Base-by-base conservation (phyloP, 1,140 invertebrate species). In the Dendrolimus kikuchii region DNA sequence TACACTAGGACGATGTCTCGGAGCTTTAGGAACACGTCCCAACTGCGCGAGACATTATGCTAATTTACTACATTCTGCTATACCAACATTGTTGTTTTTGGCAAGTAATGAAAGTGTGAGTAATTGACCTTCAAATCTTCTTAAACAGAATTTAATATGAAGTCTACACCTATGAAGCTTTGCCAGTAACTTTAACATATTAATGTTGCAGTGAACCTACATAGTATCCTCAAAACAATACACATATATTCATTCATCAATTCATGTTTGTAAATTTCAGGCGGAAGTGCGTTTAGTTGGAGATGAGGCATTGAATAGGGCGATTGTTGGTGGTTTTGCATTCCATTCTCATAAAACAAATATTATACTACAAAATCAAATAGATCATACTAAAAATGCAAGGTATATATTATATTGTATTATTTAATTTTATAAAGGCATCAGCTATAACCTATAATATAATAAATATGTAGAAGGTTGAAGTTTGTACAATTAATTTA, bases 101-200 rank as follows among this genome's bases (percentile, higher is more conserved):
- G 84, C 83, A 8, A 87, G 83, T 50, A 78, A 88, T 60, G 74
- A 84, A 46, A 87, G 81, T 68, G 86, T 88, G 64, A 85, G 84
- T 86, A 46, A 65, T 38, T 23, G 23, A 23, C 23, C 23, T 23
- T 23, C 23, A 23, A 23, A 23, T 23, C 23, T 63, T n/a, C 42
- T 63, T 58, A 38, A 50, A 53, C 41, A 38, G 23, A 23, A 23
- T 23, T 23, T 23, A 23, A 23, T 23, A 23, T 23, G 3, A 23
- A 3, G 23, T 23, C 23, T 23, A 23, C 1, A 23, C 1, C 1
- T 2, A 23, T 23, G n/a, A 23, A 23, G 23, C 23, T 3, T 23
- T 23, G 23, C 23, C 23, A 23, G 23, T 23, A 23, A 23, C 23
- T 23, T 23, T 23, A 23, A 2, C 23, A 23, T 23, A 23, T 23